Conservation (phyloP, 2,888 invertebrate species). For the Stegana nigrithorax region DNA sequence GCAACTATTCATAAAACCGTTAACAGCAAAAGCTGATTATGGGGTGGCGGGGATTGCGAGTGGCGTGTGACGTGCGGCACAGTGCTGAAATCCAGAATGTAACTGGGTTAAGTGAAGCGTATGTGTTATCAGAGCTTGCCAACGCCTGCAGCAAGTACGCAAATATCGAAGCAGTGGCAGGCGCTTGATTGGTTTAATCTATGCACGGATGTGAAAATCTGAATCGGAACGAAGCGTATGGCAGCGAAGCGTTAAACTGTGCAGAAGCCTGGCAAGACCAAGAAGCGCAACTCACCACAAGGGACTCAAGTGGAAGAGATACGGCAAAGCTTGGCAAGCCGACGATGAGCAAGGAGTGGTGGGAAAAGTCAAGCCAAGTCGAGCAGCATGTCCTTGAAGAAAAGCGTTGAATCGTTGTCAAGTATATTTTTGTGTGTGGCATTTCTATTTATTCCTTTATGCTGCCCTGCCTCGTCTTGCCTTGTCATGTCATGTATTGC, state of each 20-base stretch:
- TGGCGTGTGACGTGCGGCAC: too few relatives aligned
- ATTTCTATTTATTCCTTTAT: conserved; percentile 4
- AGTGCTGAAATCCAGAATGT: too few relatives aligned
- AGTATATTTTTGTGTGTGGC: background rate
- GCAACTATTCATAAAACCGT: too few relatives aligned
- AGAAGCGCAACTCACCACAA: background rate
- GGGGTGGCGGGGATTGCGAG: too few relatives aligned
- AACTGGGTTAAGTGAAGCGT: conserved; percentile 9
- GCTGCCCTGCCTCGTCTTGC: too few relatives aligned
- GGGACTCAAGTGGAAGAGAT: background rate
- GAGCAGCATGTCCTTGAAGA: conserved; percentile 10
- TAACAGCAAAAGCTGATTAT: too few relatives aligned
- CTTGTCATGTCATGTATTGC: background rate
- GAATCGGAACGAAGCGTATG: background rate
- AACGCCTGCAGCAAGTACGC: conserved; percentile 7
- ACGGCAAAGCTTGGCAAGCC: background rate
- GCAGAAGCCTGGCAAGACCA: background rate
- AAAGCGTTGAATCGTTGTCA: conserved; percentile 8
- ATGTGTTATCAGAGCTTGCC: conserved; percentile 20
- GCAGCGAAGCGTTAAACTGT: background rate
- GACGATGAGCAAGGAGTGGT: background rate
- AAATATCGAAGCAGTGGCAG: conserved; percentile 13
- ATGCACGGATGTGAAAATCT: conserved; percentile 17
- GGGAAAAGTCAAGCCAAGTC: background rate
- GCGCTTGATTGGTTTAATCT: conserved; percentile 20